A percentile compares a stretch with the other conserved stretches of the same genome.
Evolutionary conservation across 2,797 vertebrate species (phyloP).

Genomic region (Gallirallus australis): DNA sequence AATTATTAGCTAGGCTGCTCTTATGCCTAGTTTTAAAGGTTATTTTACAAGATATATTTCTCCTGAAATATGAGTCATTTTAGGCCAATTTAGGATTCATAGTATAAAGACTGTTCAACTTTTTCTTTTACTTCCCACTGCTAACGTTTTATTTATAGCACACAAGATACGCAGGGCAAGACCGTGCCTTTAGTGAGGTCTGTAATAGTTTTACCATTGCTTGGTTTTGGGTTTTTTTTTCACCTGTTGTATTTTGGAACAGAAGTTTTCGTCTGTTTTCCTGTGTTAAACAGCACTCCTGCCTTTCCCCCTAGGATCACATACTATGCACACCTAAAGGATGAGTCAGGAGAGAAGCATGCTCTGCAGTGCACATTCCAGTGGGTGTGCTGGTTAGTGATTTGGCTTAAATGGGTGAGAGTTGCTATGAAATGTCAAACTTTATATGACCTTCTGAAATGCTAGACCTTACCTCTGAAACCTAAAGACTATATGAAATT

Average conservation of each 20-base stretch:
- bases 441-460: neutral
- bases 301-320: rapidly evolving
- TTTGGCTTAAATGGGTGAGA: neutral
- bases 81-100: neutral
- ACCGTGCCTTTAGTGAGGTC: neutral
- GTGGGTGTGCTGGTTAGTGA: neutral
- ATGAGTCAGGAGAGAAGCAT: neutral
- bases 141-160: neutral
- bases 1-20: neutral
- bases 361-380: neutral
- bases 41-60: neutral
- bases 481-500: neutral
- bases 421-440: neutral
- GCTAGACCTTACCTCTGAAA: neutral
- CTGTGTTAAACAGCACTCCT: neutral
- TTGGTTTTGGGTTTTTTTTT: neutral
- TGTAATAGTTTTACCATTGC: neutral
- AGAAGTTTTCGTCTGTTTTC: neutral
- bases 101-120: neutral
- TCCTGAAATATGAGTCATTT: neutral
- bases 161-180: neutral
- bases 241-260: neutral
- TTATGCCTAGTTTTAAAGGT: neutral
- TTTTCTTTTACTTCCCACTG: neutral
- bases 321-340: rapidly evolving